phyloP scores from a whole-genome alignment of 2,113 vertebrate species.

The Plestiodon gilberti region DNA sequence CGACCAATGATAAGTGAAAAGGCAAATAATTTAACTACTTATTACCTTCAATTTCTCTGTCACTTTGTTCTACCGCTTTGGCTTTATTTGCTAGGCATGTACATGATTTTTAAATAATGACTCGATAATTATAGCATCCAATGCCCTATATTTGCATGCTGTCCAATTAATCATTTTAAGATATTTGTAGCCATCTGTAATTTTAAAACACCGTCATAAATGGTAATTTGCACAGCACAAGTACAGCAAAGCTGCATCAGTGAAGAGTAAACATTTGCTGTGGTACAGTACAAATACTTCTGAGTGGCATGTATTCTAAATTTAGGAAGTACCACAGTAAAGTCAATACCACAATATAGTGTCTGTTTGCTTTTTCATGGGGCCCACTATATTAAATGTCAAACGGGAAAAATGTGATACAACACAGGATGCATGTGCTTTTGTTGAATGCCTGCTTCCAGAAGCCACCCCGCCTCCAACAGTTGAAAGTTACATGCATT shows the following conservation, averaged over 20 bases:
- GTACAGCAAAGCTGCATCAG: constrained; percentile 28
- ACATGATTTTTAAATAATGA: neutral
- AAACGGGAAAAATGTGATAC: constrained; percentile 5
- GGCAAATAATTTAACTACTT: neutral
- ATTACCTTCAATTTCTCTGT: neutral
- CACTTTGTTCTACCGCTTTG: neutral
- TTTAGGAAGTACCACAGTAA: constrained; percentile 31
- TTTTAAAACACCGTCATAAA: constrained; percentile 29
- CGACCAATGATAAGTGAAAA: neutral
- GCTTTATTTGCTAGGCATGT: neutral
- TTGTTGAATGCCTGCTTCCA: neutral
- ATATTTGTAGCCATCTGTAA: neutral
- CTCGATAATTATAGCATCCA: neutral
- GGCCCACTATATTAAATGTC: constrained; percentile 12
- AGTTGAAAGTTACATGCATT: neutral
- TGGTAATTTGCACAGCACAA: constrained; percentile 17
- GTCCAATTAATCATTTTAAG: constrained; percentile 4
- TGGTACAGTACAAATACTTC: constrained; percentile 46
- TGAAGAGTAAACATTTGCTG: constrained; percentile 45
- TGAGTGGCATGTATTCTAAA: constrained; percentile 47
- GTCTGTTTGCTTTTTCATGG: constrained; percentile 59
- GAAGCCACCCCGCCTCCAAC: neutral
- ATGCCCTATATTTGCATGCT: neutral
- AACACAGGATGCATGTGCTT: neutral
- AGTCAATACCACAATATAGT: constrained; percentile 36